Base-by-base conservation (phyloP, 1,140 invertebrate genomes). In the Belonocnema kinseyi region DNA sequence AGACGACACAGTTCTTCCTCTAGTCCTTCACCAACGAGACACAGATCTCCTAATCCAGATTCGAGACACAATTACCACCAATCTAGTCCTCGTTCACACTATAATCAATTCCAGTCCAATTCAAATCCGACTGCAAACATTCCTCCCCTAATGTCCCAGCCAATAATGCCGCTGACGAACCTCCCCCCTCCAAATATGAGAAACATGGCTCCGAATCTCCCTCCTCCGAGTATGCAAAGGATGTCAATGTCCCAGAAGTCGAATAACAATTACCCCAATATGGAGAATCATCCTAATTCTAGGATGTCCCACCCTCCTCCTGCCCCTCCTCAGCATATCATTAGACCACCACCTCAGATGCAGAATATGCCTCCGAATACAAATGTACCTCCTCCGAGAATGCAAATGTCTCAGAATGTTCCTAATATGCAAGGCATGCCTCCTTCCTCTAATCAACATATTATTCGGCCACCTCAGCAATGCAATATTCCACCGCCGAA, bases 401-500 rank as follows among this genome's bases (percentile, higher is more conserved):
- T 90, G 72, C 86, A 86, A 40, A 83, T 87, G 5, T 73, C 80
- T 50, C 85, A 82, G 10, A 85, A 83, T 11, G 72, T 86, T 17
- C 40, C 85, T 13, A 86, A 80, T 40, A 77, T 87, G 40, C 83
- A 85, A 61, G 80, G 40, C 51, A 79, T 85, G 58, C 77, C 82
- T 72, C 79, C 74, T 53, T 88, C 76, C 74, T 85, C 80, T 21
- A 89, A 79, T 81, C 90, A 80, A 83, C 92, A 82, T 81, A 89
- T 83, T 77, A 89, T 83, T 79, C 89, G 78, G 80, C 87, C 89
- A 12, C 87, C 90, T 13, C 91, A 89, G 61, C 88, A 85, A 80
- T 92, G 83, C 85, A 91, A 82, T 76, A 88, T 92, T 77, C 89
- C 89, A 17, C 91, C 92, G 46, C 92, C 91, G 6, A 89, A 92